Evolutionary conservation across 2,797 vertebrate genomes (phyloP).

Genomic region (Glyptemys insculpta): DNA sequence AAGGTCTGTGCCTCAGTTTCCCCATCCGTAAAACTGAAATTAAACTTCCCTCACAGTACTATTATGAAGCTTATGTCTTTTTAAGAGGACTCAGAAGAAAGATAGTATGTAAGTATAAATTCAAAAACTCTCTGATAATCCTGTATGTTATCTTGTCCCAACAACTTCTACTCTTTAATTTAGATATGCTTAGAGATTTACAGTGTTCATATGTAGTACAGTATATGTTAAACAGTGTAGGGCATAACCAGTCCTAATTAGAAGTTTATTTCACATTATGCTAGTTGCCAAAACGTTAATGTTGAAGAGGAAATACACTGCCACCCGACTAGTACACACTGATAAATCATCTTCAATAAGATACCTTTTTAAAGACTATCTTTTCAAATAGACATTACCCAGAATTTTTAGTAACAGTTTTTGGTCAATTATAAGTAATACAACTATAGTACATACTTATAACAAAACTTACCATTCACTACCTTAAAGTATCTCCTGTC

Average conservation of each 20-base stretch:
- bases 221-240: conserved; percentile 26
- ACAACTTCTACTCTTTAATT: conserved; percentile 53
- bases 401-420: background rate
- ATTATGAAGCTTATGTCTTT: background rate
- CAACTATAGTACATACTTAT: background rate
- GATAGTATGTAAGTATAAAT: background rate
- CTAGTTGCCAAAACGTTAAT: background rate
- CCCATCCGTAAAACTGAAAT: background rate
- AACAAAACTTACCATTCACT: background rate
- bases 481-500: background rate
- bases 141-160: conserved; percentile 24
- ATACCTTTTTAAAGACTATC: background rate
- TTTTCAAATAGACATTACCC: conserved; percentile 8
- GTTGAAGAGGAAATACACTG: conserved; percentile 15
- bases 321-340: background rate
- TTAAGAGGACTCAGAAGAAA: background rate
- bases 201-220: conserved; percentile 1
- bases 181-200: conserved; percentile 4
- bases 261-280: background rate
- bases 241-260: conserved; percentile 22
- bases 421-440: background rate
- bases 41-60: background rate
- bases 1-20: conserved; percentile 6
- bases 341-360: background rate
- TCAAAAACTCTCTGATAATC: background rate